Base-by-base conservation (phyloP, 2,888 invertebrate genomes). In the Cephus pulcher region DNA sequence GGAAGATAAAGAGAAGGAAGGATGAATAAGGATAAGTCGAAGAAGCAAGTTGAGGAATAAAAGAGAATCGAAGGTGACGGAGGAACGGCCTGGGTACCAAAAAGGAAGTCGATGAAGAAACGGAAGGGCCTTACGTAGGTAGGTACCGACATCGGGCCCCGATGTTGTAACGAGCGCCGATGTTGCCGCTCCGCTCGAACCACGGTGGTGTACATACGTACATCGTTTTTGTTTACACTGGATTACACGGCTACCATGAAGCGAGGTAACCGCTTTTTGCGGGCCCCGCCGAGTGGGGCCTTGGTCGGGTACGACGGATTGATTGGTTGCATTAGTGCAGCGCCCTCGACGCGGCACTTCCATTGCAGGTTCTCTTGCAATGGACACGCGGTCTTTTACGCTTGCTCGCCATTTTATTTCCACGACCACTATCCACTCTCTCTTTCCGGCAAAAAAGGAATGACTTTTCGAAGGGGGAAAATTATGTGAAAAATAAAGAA, bases 221-320 rank as follows among this genome's bases (percentile, higher is more conserved):
- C 84, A 83, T 82, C 73, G 81, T 84, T 86, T 87, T 88, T 88
- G 84, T 87, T 87, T 87, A 87, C 89, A 86, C 87, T 82, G 87
- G 86, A 86, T 89, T 88, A 89, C 88, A 88, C 83, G 84, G 86
- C 87, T 89, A 88, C 87, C 86, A 86, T 85, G 85, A 86, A 88
- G 84, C 84, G 84, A 84, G 83, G 85, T 79, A 85, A 86, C 89
- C 84, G 80, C 86, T 88, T 89, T 89, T 89, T 88, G 86, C 85
- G 37, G 75, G 71, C 37, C 76, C 74, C 71, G 40, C 74, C 82
- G 80, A 79, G 80, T 32, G 71, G 78, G 34, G 77, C 56, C 70
- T 73, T 75, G 73, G 77, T 68, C 74, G 73, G 71, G 76, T 56
- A 70, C 56, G 69, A 78, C 76, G 74, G 74, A 74, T 74, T 34